phyloP scores from a whole-genome alignment of 1,140 invertebrate species.

The Caenorhabditis remanei region DNA sequence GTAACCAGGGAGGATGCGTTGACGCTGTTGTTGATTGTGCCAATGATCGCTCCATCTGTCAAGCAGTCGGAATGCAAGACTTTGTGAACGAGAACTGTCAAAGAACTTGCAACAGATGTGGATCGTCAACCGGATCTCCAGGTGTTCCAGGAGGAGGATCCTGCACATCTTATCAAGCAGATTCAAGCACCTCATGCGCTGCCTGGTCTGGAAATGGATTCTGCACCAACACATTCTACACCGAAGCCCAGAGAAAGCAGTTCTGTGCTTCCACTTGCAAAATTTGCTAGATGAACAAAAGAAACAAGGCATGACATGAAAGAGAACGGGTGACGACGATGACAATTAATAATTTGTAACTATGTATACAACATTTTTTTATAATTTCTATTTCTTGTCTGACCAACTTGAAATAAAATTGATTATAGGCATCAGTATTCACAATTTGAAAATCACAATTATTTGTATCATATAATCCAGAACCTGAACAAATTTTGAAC shows the following conservation, averaged over 20 bases:
- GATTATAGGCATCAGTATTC: too few relatives aligned
- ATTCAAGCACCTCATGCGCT: slow-evolving; percentile 12
- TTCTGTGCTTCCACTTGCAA: slow-evolving; percentile 47
- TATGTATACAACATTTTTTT: slow-evolving; percentile 8
- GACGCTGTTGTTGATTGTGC: slow-evolving; percentile 58
- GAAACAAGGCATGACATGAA: not conserved
- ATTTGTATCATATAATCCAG: too few relatives aligned
- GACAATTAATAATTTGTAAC: not conserved
- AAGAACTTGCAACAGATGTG: slow-evolving; percentile 55
- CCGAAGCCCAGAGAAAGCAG: not conserved
- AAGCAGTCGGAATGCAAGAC: not conserved
- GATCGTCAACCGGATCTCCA: not conserved
- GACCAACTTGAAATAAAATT: slow-evolving; percentile 29
- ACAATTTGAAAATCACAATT: too few relatives aligned
- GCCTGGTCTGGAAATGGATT: slow-evolving; percentile 49
- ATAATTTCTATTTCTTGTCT: slow-evolving; percentile 6
- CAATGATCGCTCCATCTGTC: slow-evolving; percentile 47
- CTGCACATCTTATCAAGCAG: not conserved
- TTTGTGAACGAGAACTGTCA: slow-evolving; percentile 40
- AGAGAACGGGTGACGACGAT: not conserved
- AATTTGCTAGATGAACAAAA: slow-evolving; percentile 13
- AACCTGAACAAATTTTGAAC: too few relatives aligned
- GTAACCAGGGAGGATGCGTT: slow-evolving; percentile 54
- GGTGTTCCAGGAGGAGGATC: not conserved
- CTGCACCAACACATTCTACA: slow-evolving; percentile 50